Percentiles rank a stretch among this genome's conserved stretches.
Conservation (phyloP, 2,113 vertebrate genomes). For the Rhadina sibilatrix region DNA sequence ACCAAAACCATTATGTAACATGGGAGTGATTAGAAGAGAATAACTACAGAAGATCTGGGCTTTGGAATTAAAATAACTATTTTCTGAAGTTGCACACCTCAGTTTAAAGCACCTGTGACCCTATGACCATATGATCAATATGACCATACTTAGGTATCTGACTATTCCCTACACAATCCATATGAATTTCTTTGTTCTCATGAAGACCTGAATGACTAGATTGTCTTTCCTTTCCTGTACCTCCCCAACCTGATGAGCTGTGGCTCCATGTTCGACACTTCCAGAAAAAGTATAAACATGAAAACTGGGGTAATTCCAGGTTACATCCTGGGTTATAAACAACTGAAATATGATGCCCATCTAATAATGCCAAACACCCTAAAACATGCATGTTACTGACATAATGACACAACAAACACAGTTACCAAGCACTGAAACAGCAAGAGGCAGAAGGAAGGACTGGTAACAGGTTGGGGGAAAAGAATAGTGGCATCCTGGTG, state of each 20-base stretch:
- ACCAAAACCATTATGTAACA: neutral
- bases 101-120: neutral
- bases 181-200: neutral
- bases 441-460: neutral
- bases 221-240: neutral
- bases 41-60: neutral
- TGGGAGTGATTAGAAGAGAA: neutral
- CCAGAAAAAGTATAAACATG: neutral
- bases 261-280: neutral
- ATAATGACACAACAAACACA: neutral
- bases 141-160: neutral
- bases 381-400: neutral
- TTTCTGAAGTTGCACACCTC: neutral
- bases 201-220: neutral
- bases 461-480: neutral
- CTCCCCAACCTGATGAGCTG: neutral
- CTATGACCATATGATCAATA: neutral
- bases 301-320: neutral
- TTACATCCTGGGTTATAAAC: neutral
- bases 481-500: neutral
- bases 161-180: neutral
- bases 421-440: neutral
- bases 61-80: neutral
- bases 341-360: neutral
- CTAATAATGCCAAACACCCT: neutral